phyloP scores from a whole-genome alignment of 2,797 vertebrate genomes.

The Microchirus variegatus region DNA sequence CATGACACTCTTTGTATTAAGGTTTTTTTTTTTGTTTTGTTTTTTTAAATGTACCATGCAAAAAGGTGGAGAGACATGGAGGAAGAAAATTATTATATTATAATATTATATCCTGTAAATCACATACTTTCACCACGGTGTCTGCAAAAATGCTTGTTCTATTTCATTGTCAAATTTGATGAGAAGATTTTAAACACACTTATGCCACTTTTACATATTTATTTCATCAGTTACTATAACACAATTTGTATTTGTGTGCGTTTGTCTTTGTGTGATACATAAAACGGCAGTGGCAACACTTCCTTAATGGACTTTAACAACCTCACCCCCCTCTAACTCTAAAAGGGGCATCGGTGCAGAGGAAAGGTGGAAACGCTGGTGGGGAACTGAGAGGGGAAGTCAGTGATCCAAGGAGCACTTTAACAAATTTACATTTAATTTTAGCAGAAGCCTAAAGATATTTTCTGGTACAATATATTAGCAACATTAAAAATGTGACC shows the following conservation, averaged over 20 bases:
- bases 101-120: no score
- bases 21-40: no score
- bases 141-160: no score
- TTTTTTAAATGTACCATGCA: not conserved
- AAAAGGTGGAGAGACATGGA: not conserved
- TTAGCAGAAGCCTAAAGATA: conserved; percentile 85
- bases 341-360: conserved; percentile 51
- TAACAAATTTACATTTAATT: conserved; percentile 87
- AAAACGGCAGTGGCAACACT: conserved; percentile 35
- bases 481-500: conserved; percentile 83
- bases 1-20: not conserved
- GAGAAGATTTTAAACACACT: not conserved
- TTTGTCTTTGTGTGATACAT: conserved; percentile 23
- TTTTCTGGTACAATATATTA: conserved; percentile 83
- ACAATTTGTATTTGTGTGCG: conserved; percentile 10
- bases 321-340: conserved; percentile 57
- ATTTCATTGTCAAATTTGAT: no score
- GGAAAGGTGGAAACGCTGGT: conserved; percentile 61
- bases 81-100: not conserved
- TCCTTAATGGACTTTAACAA: conserved; percentile 59
- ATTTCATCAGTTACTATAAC: not conserved
- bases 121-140: no score
- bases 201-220: not conserved
- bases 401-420: conserved; percentile 83
- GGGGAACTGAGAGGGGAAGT: conserved; percentile 61